Percentiles rank a stretch among this genome's conserved stretches.
These are phyloP conservation scores for Amblyraja radiata DNA, from an alignment of 2,797 vertebrate genomes.

Conservation along the genomic window DNA sequence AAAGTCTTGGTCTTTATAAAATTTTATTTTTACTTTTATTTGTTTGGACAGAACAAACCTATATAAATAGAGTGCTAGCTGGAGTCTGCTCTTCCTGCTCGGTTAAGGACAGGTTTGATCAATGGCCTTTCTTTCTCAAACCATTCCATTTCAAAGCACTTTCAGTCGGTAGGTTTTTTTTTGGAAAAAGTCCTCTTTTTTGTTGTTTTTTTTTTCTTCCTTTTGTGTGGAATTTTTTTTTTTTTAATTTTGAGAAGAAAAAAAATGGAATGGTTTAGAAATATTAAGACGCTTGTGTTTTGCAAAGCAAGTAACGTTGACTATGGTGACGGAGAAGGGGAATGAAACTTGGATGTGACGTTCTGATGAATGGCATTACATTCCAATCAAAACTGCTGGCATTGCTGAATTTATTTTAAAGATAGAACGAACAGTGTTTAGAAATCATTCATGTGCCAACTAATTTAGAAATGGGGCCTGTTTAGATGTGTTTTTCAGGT, in stretches of 20 bases:
- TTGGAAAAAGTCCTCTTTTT: slow-evolving; percentile 56
- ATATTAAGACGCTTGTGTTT: slow-evolving; percentile 52
- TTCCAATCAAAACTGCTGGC: slow-evolving; percentile 50
- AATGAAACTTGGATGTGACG: slow-evolving; percentile 49
- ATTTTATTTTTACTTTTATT: slow-evolving; percentile 44
- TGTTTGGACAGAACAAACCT: slow-evolving; percentile 44
- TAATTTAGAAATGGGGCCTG: slow-evolving; percentile 58
- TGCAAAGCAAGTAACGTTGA: slow-evolving; percentile 59
- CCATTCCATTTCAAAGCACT: slow-evolving; percentile 94
- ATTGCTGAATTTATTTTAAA: slow-evolving; percentile 49
- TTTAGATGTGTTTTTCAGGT: slow-evolving; percentile 30
- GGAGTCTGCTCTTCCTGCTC: slow-evolving; percentile 50
- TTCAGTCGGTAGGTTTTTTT: slow-evolving; percentile 69
- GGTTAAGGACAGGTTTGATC: slow-evolving; percentile 57
- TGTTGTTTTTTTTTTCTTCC: slow-evolving; percentile 39
- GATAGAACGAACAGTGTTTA: slow-evolving; percentile 51
- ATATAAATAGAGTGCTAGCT: slow-evolving; percentile 59
- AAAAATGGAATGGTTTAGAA: slow-evolving; percentile 67
- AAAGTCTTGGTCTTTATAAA: slow-evolving; percentile 66
- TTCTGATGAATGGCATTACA: slow-evolving; percentile 51
- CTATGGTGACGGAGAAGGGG: slow-evolving; percentile 55
- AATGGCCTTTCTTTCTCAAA: slow-evolving; percentile 66
- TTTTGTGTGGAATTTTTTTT: slow-evolving; percentile 49
- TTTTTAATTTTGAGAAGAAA: slow-evolving; percentile 43
- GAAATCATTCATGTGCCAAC: slow-evolving; percentile 57